Evolutionary conservation across 2,113 vertebrate species (phyloP).

Genomic region (Sterrhoptilus dennistouni): DNA sequence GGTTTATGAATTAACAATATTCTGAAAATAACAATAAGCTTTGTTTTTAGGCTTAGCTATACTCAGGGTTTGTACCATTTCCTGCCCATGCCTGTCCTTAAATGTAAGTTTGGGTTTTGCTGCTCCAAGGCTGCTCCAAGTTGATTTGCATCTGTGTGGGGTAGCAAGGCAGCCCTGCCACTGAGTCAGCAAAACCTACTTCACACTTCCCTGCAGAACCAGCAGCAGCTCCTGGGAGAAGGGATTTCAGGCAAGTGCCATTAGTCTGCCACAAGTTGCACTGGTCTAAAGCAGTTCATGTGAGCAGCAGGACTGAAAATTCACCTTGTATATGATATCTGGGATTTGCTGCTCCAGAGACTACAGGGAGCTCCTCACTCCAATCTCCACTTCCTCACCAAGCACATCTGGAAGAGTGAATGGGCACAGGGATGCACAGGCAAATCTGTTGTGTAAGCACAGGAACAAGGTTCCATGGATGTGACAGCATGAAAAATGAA

Average conservation of each 20-base stretch:
- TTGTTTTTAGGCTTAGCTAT: neutral
- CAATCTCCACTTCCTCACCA: neutral
- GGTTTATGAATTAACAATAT: constrained; percentile 2
- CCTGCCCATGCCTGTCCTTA: neutral
- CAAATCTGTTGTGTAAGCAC: neutral
- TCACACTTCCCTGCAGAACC: neutral
- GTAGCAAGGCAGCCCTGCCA: neutral
- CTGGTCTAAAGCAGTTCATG: neutral
- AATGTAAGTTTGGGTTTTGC: neutral
- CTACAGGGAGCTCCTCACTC: neutral
- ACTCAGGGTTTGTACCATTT: neutral
- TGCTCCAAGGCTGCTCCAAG: neutral
- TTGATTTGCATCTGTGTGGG: neutral
- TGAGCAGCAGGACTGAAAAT: neutral
- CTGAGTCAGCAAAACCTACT: neutral
- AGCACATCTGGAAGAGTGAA: neutral
- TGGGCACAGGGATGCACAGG: neutral
- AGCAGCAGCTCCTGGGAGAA: neutral
- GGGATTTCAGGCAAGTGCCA: neutral
- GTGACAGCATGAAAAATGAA: neutral
- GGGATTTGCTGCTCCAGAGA: neutral
- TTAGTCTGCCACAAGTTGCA: neutral
- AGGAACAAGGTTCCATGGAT: neutral
- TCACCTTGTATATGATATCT: accelerated
- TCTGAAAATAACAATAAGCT: neutral